These are phyloP conservation scores for Thera britannica DNA, from an alignment of 2,888 invertebrate species.

Conservation along the genomic window DNA sequence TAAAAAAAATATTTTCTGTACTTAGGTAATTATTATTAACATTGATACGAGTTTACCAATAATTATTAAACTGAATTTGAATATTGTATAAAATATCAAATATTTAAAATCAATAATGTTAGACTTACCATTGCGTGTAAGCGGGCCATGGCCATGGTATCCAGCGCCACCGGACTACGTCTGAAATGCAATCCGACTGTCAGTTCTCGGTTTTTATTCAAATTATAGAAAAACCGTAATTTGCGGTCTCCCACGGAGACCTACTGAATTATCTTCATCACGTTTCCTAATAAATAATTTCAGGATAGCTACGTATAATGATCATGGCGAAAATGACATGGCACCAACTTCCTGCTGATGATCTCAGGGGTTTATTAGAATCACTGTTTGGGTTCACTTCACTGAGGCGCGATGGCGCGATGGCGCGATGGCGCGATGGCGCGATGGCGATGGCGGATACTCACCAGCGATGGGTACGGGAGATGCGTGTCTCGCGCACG, in stretches of 20 bases:
- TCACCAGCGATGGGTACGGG: slow-evolving; percentile 40
- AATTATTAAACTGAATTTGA: no score
- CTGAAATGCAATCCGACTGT: slow-evolving; percentile 46
- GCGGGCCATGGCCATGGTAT: slow-evolving; percentile 60
- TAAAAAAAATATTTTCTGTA: no score
- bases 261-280: slow-evolving; percentile 35
- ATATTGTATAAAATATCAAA: neutral
- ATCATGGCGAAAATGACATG: slow-evolving; percentile 7
- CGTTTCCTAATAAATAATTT: slow-evolving; percentile 35
- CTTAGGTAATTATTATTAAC: no score
- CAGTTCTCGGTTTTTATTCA: slow-evolving; percentile 30
- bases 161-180: slow-evolving; percentile 43
- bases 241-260: slow-evolving; percentile 26
- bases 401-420: slow-evolving; percentile 4
- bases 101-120: neutral
- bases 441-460: slow-evolving; percentile 23
- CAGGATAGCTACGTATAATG: slow-evolving; percentile 1
- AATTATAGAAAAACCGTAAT: slow-evolving; percentile 28
- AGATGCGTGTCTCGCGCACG: slow-evolving; percentile 28
- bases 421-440: neutral
- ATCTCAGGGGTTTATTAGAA: neutral
- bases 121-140: slow-evolving; percentile 55
- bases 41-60: no score
- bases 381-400: slow-evolving; percentile 26
- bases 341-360: slow-evolving; percentile 8